A percentile compares a stretch with the other conserved stretches of the same genome.
Evolutionary conservation across 2,113 vertebrate species (phyloP).

Genomic region (Cololabis saira): DNA sequence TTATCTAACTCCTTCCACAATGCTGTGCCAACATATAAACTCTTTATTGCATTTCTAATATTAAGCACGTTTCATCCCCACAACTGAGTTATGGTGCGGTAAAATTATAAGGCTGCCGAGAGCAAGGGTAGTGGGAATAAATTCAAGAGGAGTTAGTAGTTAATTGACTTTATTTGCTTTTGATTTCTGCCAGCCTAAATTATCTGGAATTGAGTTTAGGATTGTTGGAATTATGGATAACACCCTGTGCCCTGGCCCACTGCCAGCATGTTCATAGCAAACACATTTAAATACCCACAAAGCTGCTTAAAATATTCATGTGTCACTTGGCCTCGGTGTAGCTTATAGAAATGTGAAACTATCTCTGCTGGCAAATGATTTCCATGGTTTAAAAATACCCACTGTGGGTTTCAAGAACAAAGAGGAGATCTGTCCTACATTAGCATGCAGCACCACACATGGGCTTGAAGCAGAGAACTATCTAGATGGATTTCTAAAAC

Average conservation of each 20-base stretch:
- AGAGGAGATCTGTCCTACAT: constrained; percentile 74
- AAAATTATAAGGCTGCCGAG: constrained; percentile 54
- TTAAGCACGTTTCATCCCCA: constrained; percentile 30
- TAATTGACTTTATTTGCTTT: constrained; percentile 93
- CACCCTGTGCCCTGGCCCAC: constrained; percentile 84
- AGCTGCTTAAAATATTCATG: constrained; percentile 94
- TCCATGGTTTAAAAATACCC: constrained; percentile 80
- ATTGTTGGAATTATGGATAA: constrained; percentile 88
- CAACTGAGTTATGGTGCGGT: constrained; percentile 3
- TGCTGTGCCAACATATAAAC: constrained; percentile 17
- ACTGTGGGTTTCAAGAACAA: constrained; percentile 78
- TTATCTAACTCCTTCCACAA: constrained; percentile 44
- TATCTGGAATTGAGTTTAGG: constrained; percentile 83
- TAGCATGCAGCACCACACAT: constrained; percentile 73
- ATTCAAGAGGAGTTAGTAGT: constrained; percentile 61
- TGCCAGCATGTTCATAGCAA: constrained; percentile 87
- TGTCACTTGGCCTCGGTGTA: constrained; percentile 84
- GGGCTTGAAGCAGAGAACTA: constrained; percentile 62
- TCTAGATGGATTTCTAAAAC: constrained; percentile 72
- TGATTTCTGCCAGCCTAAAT: constrained; percentile 82
- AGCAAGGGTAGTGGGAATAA: constrained; percentile 40
- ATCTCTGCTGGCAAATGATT: constrained; percentile 78
- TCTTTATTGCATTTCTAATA: constrained; percentile 44
- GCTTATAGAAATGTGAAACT: constrained; percentile 90
- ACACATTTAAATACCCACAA: constrained; percentile 93